Evolutionary conservation across 2,113 vertebrate genomes (phyloP), one percentile per base, ranked within the genome.

Genomic region (Anser cygnoides): DNA sequence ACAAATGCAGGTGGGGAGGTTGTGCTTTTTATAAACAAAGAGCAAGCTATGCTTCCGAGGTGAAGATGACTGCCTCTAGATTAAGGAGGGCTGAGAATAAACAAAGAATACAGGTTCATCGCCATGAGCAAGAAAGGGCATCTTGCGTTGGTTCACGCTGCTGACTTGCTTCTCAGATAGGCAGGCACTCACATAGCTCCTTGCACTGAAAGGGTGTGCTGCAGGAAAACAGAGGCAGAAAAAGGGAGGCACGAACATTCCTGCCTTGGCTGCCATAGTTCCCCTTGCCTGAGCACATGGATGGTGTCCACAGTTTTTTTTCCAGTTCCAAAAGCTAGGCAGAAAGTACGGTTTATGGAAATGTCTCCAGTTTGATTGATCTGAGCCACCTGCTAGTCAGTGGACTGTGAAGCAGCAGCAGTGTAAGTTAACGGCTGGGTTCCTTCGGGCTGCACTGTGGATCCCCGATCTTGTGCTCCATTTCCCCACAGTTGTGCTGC

Each of bases 341-440:
- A 72, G 68, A 78, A 90, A 73, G 58, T 59, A 50, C 5, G 33
- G 61, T 55, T 93, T 50, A 72, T 73, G 71, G 76, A 92, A 93
- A 39, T 62, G 43, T 78, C 88, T 93, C 70, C 74, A 46, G 52
- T 84, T 37, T 84, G 70, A 90, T 96, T 92, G 84, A 94, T 84
- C 54, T 39, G 54, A 87, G 54, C 35, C 66, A 79, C 66, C 44
- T 2, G 0, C 62, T 84, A 72, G 62, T 76, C 72, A 94, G 86
- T 41, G 66, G 77, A 76, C 55, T 76, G 80, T 62, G 77, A 92
- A 73, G 90, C 55, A 86, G 80, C 77, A 79, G 76, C 66, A 73
- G 77, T 62, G 72, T 29, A 84, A 86, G 29, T 66, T 50, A 90
- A 65, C 0, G 61, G 43, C 83, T 90, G 92, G 83, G 80, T 71